Base-by-base conservation (phyloP, 2,797 vertebrate genomes). In the Acomys russatus region DNA sequence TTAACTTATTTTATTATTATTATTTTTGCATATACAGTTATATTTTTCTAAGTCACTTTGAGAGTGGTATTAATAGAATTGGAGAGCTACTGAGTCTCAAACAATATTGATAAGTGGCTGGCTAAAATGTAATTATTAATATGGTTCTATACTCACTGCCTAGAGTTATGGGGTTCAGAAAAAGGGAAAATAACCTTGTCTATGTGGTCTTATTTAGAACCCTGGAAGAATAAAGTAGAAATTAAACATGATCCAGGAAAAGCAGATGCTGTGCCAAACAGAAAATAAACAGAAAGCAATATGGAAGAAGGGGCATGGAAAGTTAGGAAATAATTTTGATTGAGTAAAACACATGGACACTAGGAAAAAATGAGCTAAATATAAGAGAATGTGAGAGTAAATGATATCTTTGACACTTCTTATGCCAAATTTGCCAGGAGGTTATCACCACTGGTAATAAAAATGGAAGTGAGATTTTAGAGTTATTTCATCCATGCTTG, bases 201-300 rank as follows among this genome's bases (percentile, higher is more conserved):
- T 76, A 28, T 54, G 44, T 49, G 3, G 1, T 38, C 56, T 14
- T 64, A 61, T 44, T n/a, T 70, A 88, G 9, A 91, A 86, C 1
- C 63, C 68, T 25, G 2, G 5, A 30, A 90, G 6, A 61, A 56
- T 38, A 61, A 78, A 71, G 10, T 61, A 10, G 25, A 63, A 82
- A 74, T 93, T 88, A 82, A 87, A 51, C n/a, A 78, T 78, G 20
- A 79, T 3, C 10, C 59, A 79, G 33, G 20, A 70, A 87, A 38
- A 88, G 35, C 59, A 76, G 78, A 90, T 5, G 0, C 51, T 77
- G 51, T 28, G 84, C 30, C 9, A 89, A 64, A 2, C 1, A 83
- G n/a, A 71, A 74, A 3, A 28, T 70, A 90, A 80, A 82, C 35
- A 28, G 91, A 92, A 97, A 66, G 3, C 30, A 70, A 18, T 82